A percentile compares a stretch with the other conserved stretches of the same genome.
These are phyloP conservation scores for Drosophila setosimentum DNA, from an alignment of 2,888 invertebrate species.

Conservation along the genomic window DNA sequence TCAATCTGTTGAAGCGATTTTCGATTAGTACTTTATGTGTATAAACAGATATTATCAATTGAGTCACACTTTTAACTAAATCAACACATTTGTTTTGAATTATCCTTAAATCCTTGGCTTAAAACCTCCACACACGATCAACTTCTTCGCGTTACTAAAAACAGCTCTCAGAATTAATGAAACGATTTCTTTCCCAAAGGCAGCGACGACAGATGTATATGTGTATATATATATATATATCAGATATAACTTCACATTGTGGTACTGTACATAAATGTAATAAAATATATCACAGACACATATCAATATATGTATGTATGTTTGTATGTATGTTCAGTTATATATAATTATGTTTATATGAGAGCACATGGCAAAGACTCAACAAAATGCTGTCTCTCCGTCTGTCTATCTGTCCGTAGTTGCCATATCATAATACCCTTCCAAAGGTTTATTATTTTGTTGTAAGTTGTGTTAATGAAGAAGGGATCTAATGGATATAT, in stretches of 20 bases:
- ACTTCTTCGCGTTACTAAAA: conserved; percentile 52
- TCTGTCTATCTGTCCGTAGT: background rate
- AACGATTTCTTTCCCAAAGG: conserved; percentile 12
- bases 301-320: background rate
- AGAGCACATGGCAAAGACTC: conserved; percentile 18
- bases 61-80: background rate
- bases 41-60: background rate
- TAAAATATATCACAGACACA: conserved; percentile 40
- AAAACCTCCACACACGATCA: conserved; percentile 36
- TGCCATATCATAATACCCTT: conserved; percentile 3
- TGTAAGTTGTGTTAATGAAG: background rate
- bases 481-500: background rate
- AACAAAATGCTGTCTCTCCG: conserved; percentile 13
- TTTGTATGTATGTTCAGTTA: background rate
- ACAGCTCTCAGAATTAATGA: conserved; percentile 17
- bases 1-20: background rate
- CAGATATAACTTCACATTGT: conserved; percentile 28
- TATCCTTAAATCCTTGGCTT: conserved; percentile 7
- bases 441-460: background rate
- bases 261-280: conserved; percentile 59
- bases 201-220: conserved; percentile 29
- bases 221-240: background rate
- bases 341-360: conserved; percentile 12
- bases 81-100: background rate
- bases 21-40: background rate